phyloP scores from a whole-genome alignment of 2,888 invertebrate genomes.

The Chloromyia formosa region DNA sequence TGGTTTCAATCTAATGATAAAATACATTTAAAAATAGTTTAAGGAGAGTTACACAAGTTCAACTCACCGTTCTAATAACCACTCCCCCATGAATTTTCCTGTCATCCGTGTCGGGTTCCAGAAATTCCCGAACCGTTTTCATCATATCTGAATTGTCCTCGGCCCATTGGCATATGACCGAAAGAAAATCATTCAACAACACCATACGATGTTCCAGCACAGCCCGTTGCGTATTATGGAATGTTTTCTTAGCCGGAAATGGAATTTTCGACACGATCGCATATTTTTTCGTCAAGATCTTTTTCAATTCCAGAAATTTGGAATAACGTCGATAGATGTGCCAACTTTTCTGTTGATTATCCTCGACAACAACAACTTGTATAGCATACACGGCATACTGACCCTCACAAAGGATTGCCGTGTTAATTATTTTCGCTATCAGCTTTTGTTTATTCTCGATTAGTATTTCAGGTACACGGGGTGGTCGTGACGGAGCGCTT shows the following conservation, averaged over 20 bases:
- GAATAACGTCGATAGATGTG: constrained; percentile 93
- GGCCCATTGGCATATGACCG: constrained; percentile 71
- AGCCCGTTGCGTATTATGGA: constrained; percentile 87
- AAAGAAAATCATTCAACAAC: constrained; percentile 82
- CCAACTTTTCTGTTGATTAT: constrained; percentile 81
- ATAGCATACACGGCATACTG: constrained; percentile 90
- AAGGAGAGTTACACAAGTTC: constrained; percentile 50
- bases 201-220: constrained; percentile 86
- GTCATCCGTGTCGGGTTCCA: constrained; percentile 77
- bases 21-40: neutral
- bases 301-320: constrained; percentile 90
- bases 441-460: constrained; percentile 47
- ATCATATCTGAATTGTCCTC: constrained; percentile 68
- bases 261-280: constrained; percentile 78
- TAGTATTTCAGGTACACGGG: constrained; percentile 44
- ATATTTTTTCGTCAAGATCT: constrained; percentile 70
- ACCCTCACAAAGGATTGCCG: constrained; percentile 73
- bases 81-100: constrained; percentile 70
- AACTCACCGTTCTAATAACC: constrained; percentile 68
- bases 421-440: constrained; percentile 53
- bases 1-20: constrained; percentile 61
- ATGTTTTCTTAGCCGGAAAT: constrained; percentile 93
- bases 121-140: constrained; percentile 68
- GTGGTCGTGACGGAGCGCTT: constrained; percentile 46
- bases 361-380: constrained; percentile 73